Evolutionary conservation across 2,888 invertebrate species (phyloP).

Genomic region (Euspilapteryx auroguttella): DNA sequence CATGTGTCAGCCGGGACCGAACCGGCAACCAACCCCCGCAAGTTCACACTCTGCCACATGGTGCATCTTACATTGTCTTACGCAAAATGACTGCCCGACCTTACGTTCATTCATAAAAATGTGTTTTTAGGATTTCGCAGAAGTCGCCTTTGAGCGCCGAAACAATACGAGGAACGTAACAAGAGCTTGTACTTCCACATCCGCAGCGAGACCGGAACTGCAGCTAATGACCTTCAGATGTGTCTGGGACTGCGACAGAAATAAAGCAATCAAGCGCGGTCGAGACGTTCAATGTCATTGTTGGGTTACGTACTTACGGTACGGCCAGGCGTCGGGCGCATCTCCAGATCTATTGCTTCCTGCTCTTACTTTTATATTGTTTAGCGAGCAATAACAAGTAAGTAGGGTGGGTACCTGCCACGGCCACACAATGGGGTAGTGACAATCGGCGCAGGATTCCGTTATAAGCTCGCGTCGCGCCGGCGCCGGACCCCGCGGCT

Average conservation of each 20-base stretch:
- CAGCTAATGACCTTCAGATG: neutral
- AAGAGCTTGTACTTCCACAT: slow-evolving; percentile 9
- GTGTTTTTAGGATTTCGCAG: slow-evolving; percentile 27
- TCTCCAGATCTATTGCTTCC: slow-evolving; percentile 32
- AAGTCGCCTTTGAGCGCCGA: slow-evolving; percentile 25
- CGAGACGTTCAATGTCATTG: slow-evolving; percentile 24
- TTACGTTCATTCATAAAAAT: slow-evolving; percentile 40
- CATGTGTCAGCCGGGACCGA: slow-evolving; percentile 23
- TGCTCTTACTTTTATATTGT: slow-evolving; percentile 26
- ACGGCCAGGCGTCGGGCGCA: slow-evolving; percentile 8
- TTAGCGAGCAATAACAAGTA: slow-evolving; percentile 18
- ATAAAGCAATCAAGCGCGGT: too few relatives aligned
- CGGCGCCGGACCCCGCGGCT: slow-evolving; percentile 38
- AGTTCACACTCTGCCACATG: slow-evolving; percentile 26
- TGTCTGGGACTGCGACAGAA: too few relatives aligned
- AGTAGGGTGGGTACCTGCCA: slow-evolving; percentile 21
- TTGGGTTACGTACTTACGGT: too few relatives aligned
- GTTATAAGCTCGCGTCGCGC: slow-evolving; percentile 34
- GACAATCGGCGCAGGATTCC: slow-evolving; percentile 23
- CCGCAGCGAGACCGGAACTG: slow-evolving; percentile 6
- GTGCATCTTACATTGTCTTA: slow-evolving; percentile 34
- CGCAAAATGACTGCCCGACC: slow-evolving; percentile 31
- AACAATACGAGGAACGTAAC: slow-evolving; percentile 18
- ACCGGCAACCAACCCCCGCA: slow-evolving; percentile 26
- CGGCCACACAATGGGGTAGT: slow-evolving; percentile 17